A percentile compares a stretch with the other conserved stretches of the same genome.
These are phyloP conservation scores for Meiosimyza decipiens DNA, from an alignment of 2,888 invertebrate genomes.

Conservation along the genomic window DNA sequence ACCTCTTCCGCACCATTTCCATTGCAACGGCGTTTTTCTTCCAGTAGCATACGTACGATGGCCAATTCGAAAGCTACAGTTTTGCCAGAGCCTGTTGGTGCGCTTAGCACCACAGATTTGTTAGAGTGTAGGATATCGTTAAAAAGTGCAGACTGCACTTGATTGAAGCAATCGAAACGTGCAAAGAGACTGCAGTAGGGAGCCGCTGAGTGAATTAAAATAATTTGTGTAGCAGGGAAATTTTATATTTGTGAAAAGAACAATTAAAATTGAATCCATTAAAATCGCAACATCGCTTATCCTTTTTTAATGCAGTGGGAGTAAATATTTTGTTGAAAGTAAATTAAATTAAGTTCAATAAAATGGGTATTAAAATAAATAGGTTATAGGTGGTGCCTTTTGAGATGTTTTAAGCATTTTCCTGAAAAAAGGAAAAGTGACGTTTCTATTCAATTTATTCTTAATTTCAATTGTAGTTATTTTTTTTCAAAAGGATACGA, in stretches of 20 bases:
- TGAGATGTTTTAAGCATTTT: no score
- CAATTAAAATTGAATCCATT: not conserved
- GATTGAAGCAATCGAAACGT: conserved; percentile 75
- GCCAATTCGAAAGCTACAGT: conserved; percentile 86
- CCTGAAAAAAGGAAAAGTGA: no score
- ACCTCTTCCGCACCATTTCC: conserved; percentile 37
- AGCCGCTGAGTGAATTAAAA: conserved; percentile 61
- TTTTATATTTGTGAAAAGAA: not conserved
- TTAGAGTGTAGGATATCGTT: conserved; percentile 77
- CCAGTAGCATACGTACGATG: conserved; percentile 72
- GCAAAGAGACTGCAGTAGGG: conserved; percentile 70
- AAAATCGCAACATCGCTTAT: not conserved
- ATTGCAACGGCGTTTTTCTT: not conserved
- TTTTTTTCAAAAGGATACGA: conserved; percentile 46
- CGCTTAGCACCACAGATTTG: conserved; percentile 78
- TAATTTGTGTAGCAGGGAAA: conserved; percentile 18
- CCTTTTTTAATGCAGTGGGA: no score
- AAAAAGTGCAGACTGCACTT: conserved; percentile 78
- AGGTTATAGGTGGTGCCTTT: no score
- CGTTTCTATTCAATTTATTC: no score
- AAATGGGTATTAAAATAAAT: no score
- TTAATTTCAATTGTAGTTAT: not conserved
- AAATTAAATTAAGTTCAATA: no score
- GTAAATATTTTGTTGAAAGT: no score
- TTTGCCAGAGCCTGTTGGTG: conserved; percentile 87